phyloP scores from a whole-genome alignment of 2,888 invertebrate species.

The Pilophorus perplexus region DNA sequence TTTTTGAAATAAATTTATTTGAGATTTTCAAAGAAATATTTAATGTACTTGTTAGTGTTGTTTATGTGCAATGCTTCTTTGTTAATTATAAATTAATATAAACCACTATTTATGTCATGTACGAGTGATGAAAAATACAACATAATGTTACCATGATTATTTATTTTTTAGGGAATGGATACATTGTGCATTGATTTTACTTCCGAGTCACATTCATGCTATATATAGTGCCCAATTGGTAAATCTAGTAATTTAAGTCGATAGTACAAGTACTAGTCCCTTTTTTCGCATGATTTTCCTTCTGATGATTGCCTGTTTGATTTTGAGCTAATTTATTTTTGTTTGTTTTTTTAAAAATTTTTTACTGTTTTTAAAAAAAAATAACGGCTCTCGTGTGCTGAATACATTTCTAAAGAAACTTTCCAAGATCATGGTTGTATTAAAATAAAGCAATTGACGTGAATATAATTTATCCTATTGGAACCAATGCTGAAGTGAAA shows the following conservation, averaged over 20 bases:
- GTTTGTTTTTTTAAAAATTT: constrained; percentile 9
- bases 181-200: constrained; percentile 39
- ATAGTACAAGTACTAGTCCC: constrained; percentile 39
- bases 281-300: constrained; percentile 13
- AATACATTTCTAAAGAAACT: constrained; percentile 14
- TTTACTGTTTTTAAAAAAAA: too few species aligned
- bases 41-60: constrained; percentile 47
- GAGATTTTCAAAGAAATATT: constrained; percentile 46
- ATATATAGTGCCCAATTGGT: constrained; percentile 21
- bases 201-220: constrained; percentile 35
- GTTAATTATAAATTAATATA: constrained; percentile 46
- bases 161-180: constrained; percentile 42
- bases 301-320: constrained; percentile 5
- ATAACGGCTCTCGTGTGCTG: too few species aligned
- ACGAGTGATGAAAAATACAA: constrained; percentile 46
- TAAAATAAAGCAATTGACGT: constrained; percentile 29
- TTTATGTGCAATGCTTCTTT: constrained; percentile 47
- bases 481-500: too few species aligned
- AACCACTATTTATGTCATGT: constrained; percentile 46
- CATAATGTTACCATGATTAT: constrained; percentile 47
- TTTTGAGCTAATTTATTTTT: constrained; percentile 8
- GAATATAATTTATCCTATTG: constrained; percentile 29
- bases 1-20: constrained; percentile 47
- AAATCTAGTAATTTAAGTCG: constrained; percentile 16
- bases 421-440: constrained; percentile 29